Evolutionary conservation across 2,113 vertebrate genomes (phyloP).

Genomic region (Stercorarius parasiticus): DNA sequence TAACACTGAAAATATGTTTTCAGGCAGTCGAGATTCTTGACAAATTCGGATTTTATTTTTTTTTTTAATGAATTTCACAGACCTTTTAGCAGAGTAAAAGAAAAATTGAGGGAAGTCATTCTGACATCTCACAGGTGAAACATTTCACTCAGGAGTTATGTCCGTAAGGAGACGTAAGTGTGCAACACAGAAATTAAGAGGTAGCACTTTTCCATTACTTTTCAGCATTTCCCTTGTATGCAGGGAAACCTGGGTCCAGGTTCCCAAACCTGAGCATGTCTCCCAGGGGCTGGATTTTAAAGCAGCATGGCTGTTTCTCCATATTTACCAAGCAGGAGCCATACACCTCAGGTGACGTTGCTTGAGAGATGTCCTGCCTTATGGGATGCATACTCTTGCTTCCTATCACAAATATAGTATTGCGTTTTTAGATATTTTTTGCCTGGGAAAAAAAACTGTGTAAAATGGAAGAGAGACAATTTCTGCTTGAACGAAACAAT

Average conservation of each 20-base stretch:
- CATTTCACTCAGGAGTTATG: background rate
- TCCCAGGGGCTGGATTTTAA: background rate
- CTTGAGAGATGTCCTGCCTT: background rate
- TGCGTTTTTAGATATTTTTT: background rate
- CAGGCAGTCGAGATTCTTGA: background rate
- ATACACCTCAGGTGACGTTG: background rate
- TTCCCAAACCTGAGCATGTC: background rate
- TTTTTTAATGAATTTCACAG: background rate
- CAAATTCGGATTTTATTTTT: background rate
- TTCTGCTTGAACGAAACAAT: background rate
- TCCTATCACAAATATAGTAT: background rate
- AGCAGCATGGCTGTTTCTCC: background rate
- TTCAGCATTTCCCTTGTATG: background rate
- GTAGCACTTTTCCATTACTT: background rate
- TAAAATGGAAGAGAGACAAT: background rate
- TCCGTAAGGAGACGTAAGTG: accelerated
- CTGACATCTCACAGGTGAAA: background rate
- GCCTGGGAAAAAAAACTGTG: background rate
- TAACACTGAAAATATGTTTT: background rate
- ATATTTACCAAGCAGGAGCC: background rate
- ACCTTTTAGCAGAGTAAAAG: background rate
- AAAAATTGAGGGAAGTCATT: background rate
- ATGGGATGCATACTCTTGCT: background rate
- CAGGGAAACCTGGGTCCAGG: background rate
- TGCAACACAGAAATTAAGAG: background rate